Conservation (phyloP, 2,113 vertebrate genomes). For the Vombatus ursinus region DNA sequence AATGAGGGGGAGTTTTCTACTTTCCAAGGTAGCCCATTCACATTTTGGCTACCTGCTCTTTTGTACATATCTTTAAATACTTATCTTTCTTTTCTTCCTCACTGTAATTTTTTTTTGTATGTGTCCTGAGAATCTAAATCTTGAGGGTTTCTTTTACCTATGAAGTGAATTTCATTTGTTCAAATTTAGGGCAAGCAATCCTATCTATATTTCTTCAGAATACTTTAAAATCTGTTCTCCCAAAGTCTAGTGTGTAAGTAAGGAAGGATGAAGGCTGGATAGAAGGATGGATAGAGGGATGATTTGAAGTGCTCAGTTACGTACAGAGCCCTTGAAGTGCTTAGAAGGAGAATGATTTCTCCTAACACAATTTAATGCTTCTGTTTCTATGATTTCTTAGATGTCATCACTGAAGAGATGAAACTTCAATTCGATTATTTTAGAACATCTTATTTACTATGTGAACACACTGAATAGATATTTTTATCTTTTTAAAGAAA, state of each 20-base stretch:
- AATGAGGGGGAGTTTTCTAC: background rate
- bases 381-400: background rate
- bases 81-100: background rate
- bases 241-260: background rate
- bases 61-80: background rate
- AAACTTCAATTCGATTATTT: constrained; percentile 11
- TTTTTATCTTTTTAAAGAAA: background rate
- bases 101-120: background rate
- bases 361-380: background rate
- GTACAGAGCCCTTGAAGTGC: background rate
- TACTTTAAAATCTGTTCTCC: background rate
- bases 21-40: background rate
- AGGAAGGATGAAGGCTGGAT: background rate
- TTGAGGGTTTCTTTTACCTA: background rate
- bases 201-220: background rate
- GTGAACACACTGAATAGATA: background rate
- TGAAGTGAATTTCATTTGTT: background rate
- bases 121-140: background rate
- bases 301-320: background rate
- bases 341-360: background rate
- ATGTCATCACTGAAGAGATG: background rate
- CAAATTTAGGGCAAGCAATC: background rate
- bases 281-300: background rate
- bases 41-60: background rate
- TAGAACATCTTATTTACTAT: background rate